A percentile compares a stretch with the other conserved stretches of the same genome.
Conservation (phyloP, 2,113 vertebrate genomes). For the Climacteris rufus region DNA sequence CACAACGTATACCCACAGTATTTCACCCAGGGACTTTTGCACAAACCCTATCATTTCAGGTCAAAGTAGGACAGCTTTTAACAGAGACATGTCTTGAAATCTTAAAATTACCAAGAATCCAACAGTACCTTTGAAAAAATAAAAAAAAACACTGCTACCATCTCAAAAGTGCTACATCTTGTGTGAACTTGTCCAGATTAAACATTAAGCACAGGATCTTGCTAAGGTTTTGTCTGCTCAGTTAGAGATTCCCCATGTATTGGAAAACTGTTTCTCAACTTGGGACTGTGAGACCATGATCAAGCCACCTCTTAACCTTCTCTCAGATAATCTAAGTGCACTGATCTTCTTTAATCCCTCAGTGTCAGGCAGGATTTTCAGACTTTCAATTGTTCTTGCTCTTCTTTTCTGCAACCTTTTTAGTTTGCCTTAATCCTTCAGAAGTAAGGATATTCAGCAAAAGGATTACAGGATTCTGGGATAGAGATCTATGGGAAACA, state of each 20-base stretch:
- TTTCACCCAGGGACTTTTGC: not conserved
- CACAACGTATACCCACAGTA: not conserved
- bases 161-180: not conserved
- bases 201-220: not conserved
- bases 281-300: not conserved
- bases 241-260: not conserved
- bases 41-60: not conserved
- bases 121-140: not conserved
- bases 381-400: conserved; percentile 25
- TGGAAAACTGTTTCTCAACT: not conserved
- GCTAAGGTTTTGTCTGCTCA: not conserved
- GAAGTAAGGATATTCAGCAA: not conserved
- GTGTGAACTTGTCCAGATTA: not conserved
- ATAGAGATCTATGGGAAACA: not conserved
- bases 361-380: conserved; percentile 30
- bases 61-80: not conserved
- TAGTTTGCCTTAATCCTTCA: not conserved
- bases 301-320: conserved; percentile 31
- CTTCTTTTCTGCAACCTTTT: not conserved
- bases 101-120: not conserved
- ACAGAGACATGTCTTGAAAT: not conserved
- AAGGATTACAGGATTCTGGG: not conserved
- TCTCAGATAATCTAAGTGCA: not conserved
- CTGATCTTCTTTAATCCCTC: conserved; percentile 24
- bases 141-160: not conserved